Evolutionary conservation across 2,888 invertebrate genomes (phyloP), one percentile per base, ranked within the genome.

Genomic region (Cepaea hortensis): DNA sequence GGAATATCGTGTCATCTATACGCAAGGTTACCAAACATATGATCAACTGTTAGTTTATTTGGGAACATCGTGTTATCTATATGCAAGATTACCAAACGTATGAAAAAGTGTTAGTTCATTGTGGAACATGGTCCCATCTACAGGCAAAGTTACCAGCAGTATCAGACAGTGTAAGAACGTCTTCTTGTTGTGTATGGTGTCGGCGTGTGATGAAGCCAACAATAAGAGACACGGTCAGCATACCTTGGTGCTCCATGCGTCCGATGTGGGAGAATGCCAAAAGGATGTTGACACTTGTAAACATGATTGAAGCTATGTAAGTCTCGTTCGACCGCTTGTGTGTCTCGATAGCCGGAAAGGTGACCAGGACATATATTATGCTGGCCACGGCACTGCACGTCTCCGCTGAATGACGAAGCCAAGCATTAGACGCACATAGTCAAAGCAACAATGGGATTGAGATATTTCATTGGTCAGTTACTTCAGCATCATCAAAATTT

Each of bases 331-430:
- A 9, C 35, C 5, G 5, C 13, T n/a, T n/a, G 0, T 55, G 1
- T 35, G 46, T 23, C 13, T 79, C 79, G 4, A 62, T 61, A 5
- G 15, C 35, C 15, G 79, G 79, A 18, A 79, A 79, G 2, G 62
- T 79, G 0, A 15, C 79, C 35, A 79, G 3, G 3, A 79, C 62
- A 18, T 79, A 79, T 3, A 62, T 15, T 13, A 79, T 62, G 7
- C 79, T 62, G 62, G 79, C 11, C 3, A 79, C 62, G 15, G 79
- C 79, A 15, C 79, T 79, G 62, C 79, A 79, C 15, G 79, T 79
- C 18, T 79, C 35, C 15, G 79, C 79, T 79, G 79, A 18, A 18
- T 9, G n/a, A 11, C 18, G n/a, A 68, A 68, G 35, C 5, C n/a
- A 20, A 68, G 13, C 18, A 68, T 68, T 65, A 65, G 18, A 9